These are phyloP conservation scores for Halichondria panicea DNA, from an alignment of 37 sponge, comb jelly and placozoan species.

Conservation along the genomic window DNA sequence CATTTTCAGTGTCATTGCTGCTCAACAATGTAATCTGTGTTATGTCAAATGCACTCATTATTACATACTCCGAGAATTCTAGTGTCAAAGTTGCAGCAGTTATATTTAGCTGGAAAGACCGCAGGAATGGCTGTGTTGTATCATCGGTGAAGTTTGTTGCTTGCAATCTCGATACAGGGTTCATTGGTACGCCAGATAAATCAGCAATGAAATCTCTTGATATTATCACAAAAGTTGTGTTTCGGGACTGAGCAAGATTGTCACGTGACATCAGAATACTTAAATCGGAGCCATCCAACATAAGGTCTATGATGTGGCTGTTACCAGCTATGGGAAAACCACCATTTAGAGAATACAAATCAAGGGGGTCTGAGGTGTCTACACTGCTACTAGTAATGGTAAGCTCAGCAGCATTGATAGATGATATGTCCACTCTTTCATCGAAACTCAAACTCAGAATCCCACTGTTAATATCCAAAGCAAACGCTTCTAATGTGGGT, in stretches of 20 bases:
- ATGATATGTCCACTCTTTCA: constrained; percentile 67
- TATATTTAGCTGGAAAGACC: constrained; percentile 61
- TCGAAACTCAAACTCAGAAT: constrained; percentile 67
- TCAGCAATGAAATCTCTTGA: constrained; percentile 47
- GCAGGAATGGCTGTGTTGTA: constrained; percentile 54
- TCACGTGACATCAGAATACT: constrained; percentile 59
- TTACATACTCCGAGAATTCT: constrained; percentile 81
- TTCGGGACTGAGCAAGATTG: constrained; percentile 59
- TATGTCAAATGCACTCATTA: constrained; percentile 38
- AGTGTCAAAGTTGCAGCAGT: constrained; percentile 60
- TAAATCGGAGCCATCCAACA: constrained; percentile 35
- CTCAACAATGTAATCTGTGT: constrained; percentile 62
- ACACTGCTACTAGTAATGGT: constrained; percentile 33
- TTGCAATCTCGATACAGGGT: constrained; percentile 16
- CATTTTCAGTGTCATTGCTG: background rate
- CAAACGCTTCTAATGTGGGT: constrained; percentile 51
- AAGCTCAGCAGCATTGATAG: constrained; percentile 39
- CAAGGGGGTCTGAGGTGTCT: constrained; percentile 24
- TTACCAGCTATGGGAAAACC: constrained; percentile 25
- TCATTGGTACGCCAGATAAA: constrained; percentile 13
- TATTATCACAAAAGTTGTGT: constrained; percentile 53
- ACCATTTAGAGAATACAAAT: constrained; percentile 48
- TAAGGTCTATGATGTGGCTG: constrained; percentile 23
- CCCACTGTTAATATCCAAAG: constrained; percentile 77
- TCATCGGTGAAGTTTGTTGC: constrained; percentile 59